Percentiles rank a stretch among this genome's conserved stretches.
phyloP scores from a whole-genome alignment of 2,797 vertebrate genomes.

The Pelobates cultripes region DNA sequence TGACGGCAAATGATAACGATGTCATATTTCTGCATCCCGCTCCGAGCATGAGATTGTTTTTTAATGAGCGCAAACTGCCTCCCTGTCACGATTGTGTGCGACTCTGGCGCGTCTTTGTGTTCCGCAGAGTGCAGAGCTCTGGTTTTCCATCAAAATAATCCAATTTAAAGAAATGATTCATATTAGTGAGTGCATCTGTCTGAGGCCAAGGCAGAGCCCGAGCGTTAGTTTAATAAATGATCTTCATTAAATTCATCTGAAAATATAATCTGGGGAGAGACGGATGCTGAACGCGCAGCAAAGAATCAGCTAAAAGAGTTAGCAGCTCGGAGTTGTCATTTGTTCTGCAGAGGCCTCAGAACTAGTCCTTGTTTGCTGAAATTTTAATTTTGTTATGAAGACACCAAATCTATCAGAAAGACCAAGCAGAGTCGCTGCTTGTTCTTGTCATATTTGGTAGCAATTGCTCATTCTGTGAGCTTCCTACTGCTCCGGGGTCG shows the following conservation, averaged over 20 bases:
- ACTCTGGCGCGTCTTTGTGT: slow-evolving; percentile 63
- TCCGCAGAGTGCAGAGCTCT: slow-evolving; percentile 58
- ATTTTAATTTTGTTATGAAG: slow-evolving; percentile 72
- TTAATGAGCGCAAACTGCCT: slow-evolving; percentile 57
- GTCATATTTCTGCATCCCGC: slow-evolving; percentile 57
- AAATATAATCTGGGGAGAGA: slow-evolving; percentile 73
- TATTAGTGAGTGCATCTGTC: slow-evolving; percentile 74
- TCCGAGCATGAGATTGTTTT: slow-evolving; percentile 54
- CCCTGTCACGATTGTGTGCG: slow-evolving; percentile 60
- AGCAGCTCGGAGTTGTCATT: slow-evolving; percentile 70
- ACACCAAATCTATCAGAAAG: slow-evolving; percentile 65
- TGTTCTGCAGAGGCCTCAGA: slow-evolving; percentile 62
- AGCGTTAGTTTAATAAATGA: slow-evolving; percentile 75
- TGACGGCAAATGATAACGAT: slow-evolving; percentile 30
- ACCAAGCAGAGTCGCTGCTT: slow-evolving; percentile 56
- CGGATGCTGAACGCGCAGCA: slow-evolving; percentile 63
- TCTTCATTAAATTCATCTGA: slow-evolving; percentile 74
- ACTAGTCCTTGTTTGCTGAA: slow-evolving; percentile 68
- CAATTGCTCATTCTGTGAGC: slow-evolving; percentile 46
- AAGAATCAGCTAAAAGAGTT: slow-evolving; percentile 71
- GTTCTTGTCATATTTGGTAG: slow-evolving; percentile 52
- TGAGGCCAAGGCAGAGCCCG: slow-evolving; percentile 70
- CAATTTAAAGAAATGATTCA: slow-evolving; percentile 74
- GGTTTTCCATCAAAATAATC: slow-evolving; percentile 71
- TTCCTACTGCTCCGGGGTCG: neutral